Conservation (phyloP, 2,888 invertebrate genomes). For the Stenichneumon culpator region DNA sequence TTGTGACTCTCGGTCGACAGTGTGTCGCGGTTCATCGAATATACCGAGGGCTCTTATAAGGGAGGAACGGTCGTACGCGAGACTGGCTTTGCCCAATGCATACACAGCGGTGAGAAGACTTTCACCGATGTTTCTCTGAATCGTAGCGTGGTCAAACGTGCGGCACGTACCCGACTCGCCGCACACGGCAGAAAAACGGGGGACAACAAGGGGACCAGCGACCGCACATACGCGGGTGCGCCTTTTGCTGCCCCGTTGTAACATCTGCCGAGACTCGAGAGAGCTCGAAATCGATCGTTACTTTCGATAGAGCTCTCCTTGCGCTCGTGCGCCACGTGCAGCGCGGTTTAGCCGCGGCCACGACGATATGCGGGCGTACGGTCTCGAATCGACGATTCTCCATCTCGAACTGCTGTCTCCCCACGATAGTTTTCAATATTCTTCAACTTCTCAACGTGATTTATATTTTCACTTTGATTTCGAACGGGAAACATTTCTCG, state of each 20-base stretch:
- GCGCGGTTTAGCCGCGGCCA: conserved; percentile 2
- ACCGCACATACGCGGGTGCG: conserved; percentile 39
- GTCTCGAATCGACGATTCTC: conserved; percentile 30
- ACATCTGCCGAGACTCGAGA: conserved; percentile 58
- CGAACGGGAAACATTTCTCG: neutral
- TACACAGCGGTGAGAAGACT: conserved; percentile 35
- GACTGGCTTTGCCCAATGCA: conserved; percentile 45
- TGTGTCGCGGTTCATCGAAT: conserved; percentile 28
- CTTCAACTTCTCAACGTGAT: conserved; percentile 21
- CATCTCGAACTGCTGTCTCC: neutral
- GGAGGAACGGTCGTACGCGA: conserved; percentile 47
- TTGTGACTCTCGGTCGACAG: neutral
- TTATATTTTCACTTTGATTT: conserved; percentile 9
- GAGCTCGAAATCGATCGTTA: conserved; percentile 65
- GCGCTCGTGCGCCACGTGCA: conserved; percentile 43
- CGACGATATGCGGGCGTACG: conserved; percentile 39
- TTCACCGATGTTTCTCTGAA: conserved; percentile 50
- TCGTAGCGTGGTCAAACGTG: conserved; percentile 48
- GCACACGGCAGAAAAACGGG: neutral
- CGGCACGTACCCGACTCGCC: conserved; percentile 2
- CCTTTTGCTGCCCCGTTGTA: conserved; percentile 52
- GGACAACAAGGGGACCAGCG: neutral
- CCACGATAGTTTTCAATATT: conserved; percentile 32
- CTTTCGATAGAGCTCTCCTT: conserved; percentile 60
- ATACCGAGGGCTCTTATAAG: conserved; percentile 28